Percentiles rank a stretch among this genome's conserved stretches.
Conservation (phyloP, 2,888 invertebrate genomes). For the Petrolisthes cinctipes region DNA sequence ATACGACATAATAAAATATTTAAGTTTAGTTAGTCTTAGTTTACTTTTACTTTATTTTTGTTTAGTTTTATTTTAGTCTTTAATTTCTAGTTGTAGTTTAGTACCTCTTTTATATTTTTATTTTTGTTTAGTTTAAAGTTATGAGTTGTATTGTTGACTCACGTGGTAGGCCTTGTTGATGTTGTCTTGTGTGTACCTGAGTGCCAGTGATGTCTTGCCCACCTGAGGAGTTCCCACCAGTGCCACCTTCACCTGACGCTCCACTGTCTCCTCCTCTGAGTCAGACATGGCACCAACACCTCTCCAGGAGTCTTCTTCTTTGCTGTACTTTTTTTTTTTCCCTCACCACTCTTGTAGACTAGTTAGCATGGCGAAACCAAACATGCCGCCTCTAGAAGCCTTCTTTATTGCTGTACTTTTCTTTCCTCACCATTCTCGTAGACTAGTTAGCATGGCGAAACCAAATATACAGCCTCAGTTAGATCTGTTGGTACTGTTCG, state of each 20-base stretch:
- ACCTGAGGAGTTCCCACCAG: conserved; percentile 62
- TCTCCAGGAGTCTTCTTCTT: background rate
- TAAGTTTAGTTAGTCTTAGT: too few species aligned
- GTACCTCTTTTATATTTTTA: too few species aligned
- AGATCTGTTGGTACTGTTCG: too few species aligned
- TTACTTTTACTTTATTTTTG: too few species aligned
- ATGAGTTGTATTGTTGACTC: background rate
- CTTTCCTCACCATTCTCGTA: too few species aligned
- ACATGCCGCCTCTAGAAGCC: background rate
- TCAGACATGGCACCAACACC: conserved; percentile 53
- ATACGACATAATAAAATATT: too few species aligned
- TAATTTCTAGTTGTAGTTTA: too few species aligned
- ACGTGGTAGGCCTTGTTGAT: conserved; percentile 64
- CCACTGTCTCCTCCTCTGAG: conserved; percentile 62
- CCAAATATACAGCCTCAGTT: too few species aligned
- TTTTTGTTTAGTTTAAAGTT: too few species aligned
- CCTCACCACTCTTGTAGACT: background rate
- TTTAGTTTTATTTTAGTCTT: too few species aligned
- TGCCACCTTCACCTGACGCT: conserved; percentile 63
- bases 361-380: background rate
- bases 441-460: too few species aligned
- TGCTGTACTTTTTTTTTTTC: background rate
- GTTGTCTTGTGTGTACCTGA: conserved; percentile 60
- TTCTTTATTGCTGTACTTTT: background rate
- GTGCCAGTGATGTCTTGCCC: conserved; percentile 63